Evolutionary conservation across 2,797 vertebrate genomes (phyloP).

Genomic region (Falco peregrinus): DNA sequence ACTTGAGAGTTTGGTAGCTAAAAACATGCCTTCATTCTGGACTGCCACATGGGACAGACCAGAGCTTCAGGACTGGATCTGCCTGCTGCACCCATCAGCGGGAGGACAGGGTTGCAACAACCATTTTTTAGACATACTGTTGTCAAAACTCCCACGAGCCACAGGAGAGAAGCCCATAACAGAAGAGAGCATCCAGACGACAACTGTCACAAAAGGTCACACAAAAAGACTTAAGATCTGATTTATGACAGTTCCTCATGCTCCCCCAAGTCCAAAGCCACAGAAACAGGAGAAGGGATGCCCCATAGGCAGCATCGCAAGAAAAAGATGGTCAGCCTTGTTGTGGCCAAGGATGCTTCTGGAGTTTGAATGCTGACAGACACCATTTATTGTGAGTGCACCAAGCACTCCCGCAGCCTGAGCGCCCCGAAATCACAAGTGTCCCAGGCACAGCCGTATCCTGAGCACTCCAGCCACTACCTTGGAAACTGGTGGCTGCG

Average conservation of each 20-base stretch:
- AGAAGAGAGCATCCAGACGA: neutral
- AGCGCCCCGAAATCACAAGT: neutral
- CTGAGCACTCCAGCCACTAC: constrained; percentile 59
- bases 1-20: neutral
- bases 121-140: neutral
- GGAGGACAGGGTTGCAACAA: neutral
- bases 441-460: neutral
- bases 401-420: neutral
- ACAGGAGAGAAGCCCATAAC: neutral
- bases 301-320: neutral
- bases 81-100: neutral
- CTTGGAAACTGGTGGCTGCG: constrained; percentile 88
- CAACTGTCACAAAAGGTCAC: neutral
- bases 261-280: neutral
- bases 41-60: neutral
- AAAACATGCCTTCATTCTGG: neutral
- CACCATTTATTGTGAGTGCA: neutral
- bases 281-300: accelerated
- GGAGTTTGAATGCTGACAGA: neutral
- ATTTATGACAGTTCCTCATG: neutral
- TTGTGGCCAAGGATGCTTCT: neutral
- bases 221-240: neutral
- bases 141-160: neutral
- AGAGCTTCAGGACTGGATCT: neutral
- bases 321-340: neutral